Conservation (phyloP, 2,888 invertebrate genomes). For the Didymodactylos carnosus region DNA sequence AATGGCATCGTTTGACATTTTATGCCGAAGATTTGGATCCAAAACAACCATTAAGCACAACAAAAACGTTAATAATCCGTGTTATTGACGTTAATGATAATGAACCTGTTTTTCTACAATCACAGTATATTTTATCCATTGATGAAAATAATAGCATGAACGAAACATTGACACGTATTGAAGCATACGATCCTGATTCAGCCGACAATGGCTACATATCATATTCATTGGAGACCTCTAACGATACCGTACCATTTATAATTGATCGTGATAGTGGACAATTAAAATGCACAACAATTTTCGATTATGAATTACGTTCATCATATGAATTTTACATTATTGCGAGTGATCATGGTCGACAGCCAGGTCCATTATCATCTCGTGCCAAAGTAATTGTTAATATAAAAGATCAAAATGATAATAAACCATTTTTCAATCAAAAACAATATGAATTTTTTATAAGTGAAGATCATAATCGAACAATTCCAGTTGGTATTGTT, state of each 20-base stretch:
- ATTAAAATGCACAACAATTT: neutral
- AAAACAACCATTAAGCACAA: neutral
- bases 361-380: neutral
- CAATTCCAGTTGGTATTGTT: neutral
- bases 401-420: neutral
- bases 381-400: neutral
- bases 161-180: neutral
- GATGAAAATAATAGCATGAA: neutral
- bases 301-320: neutral
- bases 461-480: neutral
- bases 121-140: neutral
- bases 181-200: neutral
- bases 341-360: neutral
- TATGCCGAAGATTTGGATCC: neutral
- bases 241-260: neutral
- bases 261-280: neutral
- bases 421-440: neutral
- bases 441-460: neutral
- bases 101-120: neutral
- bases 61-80: neutral
- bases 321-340: neutral
- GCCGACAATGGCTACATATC: neutral
- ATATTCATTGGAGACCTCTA: neutral
- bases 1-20: neutral
- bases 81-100: neutral